A percentile compares a stretch with the other conserved stretches of the same genome.
phyloP scores from a whole-genome alignment of 92 coral and sea anemone genomes.

The Epizoanthus illoricatus region DNA sequence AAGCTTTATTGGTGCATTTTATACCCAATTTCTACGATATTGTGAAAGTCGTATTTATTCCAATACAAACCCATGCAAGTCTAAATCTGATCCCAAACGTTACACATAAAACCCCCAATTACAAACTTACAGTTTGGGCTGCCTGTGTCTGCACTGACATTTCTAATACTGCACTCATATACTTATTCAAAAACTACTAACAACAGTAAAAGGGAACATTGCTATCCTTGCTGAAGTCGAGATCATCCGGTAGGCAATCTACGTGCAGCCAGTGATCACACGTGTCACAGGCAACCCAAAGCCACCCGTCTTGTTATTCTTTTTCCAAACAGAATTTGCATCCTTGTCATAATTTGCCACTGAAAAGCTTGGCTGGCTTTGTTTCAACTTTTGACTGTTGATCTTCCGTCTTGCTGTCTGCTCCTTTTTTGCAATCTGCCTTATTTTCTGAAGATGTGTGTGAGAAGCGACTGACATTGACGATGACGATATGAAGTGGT shows the following conservation, averaged over 20 bases:
- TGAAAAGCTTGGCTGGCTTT: too few relatives aligned
- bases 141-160: too few relatives aligned
- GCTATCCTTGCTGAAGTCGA: slow-evolving; percentile 7
- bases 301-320: slow-evolving; percentile 1
- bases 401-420: not conserved
- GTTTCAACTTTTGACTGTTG: not conserved
- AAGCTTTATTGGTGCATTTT: too few relatives aligned
- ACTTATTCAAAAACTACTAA: not conserved
- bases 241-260: slow-evolving; percentile 24
- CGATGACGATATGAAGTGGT: too few relatives aligned
- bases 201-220: slow-evolving; percentile 15
- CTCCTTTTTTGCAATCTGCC: not conserved
- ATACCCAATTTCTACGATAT: too few relatives aligned
- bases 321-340: slow-evolving; percentile 13
- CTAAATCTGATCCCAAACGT: too few relatives aligned
- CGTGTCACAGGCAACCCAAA: slow-evolving; percentile 16
- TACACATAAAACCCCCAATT: too few relatives aligned
- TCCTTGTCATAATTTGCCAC: slow-evolving; percentile 5
- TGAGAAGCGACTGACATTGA: too few relatives aligned
- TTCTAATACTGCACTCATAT: not conserved
- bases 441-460: not conserved
- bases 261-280: slow-evolving; percentile 22
- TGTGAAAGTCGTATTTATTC: too few relatives aligned
- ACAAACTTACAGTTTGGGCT: too few relatives aligned
- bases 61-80: too few relatives aligned